These are phyloP conservation scores for Temnopleurus reevesii DNA, from an alignment of 53 echinoderm and acorn worm species.

Conservation along the genomic window DNA sequence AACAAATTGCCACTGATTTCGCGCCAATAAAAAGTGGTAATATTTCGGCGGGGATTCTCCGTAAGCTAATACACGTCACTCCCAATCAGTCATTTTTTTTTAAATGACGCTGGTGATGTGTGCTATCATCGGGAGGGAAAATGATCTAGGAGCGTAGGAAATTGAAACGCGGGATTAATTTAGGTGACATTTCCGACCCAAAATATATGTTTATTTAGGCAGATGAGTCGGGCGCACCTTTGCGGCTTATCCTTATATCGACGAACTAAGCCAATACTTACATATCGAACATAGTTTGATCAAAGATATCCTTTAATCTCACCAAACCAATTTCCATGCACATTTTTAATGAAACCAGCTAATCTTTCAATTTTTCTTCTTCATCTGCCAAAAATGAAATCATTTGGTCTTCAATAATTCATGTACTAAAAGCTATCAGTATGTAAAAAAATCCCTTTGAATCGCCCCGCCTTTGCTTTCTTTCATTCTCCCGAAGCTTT, in stretches of 20 bases:
- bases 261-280: neutral
- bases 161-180: slow-evolving; percentile 34
- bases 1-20: slow-evolving; percentile 25
- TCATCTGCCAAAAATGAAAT: neutral
- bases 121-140: neutral
- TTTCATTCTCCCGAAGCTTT: neutral
- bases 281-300: neutral
- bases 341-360: neutral
- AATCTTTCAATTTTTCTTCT: neutral
- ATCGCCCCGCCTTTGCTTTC: neutral
- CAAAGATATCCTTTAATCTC: neutral
- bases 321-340: neutral
- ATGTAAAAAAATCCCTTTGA: neutral
- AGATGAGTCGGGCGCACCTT: slow-evolving; percentile 1
- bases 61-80: slow-evolving; percentile 28
- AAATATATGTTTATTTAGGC: slow-evolving; percentile 9
- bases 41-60: neutral
- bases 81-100: slow-evolving; percentile 6
- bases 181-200: slow-evolving; percentile 41
- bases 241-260: neutral
- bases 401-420: neutral
- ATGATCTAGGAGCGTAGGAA: neutral
- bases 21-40: slow-evolving; percentile 43
- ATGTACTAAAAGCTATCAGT: too few relatives aligned
- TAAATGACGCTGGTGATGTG: slow-evolving; percentile 5